Evolutionary conservation across 2,797 vertebrate genomes (phyloP).

Genomic region (Sebastes cheni): DNA sequence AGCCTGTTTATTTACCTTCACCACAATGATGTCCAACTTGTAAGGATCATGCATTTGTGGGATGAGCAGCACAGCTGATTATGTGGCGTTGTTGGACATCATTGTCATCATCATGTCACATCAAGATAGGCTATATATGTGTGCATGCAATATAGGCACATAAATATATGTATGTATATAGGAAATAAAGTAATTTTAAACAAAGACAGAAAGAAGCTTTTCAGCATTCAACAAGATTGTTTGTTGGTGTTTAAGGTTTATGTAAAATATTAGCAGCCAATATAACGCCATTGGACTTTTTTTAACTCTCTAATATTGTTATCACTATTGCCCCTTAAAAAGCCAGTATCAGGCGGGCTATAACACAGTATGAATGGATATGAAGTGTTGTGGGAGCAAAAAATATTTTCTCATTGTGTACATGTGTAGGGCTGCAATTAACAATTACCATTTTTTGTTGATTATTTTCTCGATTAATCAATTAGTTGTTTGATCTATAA

Average conservation of each 20-base stretch:
- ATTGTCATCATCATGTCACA: no score
- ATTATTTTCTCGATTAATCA: no score
- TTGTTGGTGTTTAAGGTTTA: neutral
- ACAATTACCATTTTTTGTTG: no score
- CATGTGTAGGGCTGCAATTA: no score
- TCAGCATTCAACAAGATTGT: neutral
- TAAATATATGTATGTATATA: neutral
- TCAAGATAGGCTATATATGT: no score
- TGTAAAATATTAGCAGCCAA: neutral
- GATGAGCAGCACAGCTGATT: no score
- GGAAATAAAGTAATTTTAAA: neutral
- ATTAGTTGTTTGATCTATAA: no score
- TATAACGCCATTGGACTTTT: neutral
- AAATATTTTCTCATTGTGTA: neutral
- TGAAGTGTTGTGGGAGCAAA: neutral
- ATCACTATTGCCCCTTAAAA: neutral
- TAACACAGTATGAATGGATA: neutral
- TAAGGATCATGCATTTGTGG: no score
- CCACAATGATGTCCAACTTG: no score
- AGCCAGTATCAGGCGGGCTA: neutral
- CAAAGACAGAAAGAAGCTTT: neutral
- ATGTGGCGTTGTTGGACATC: no score
- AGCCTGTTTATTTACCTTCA: no score
- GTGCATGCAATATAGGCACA: neutral
- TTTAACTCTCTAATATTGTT: neutral